Base-by-base conservation (phyloP, 2,113 vertebrate genomes). In the Archilochus colubris region DNA sequence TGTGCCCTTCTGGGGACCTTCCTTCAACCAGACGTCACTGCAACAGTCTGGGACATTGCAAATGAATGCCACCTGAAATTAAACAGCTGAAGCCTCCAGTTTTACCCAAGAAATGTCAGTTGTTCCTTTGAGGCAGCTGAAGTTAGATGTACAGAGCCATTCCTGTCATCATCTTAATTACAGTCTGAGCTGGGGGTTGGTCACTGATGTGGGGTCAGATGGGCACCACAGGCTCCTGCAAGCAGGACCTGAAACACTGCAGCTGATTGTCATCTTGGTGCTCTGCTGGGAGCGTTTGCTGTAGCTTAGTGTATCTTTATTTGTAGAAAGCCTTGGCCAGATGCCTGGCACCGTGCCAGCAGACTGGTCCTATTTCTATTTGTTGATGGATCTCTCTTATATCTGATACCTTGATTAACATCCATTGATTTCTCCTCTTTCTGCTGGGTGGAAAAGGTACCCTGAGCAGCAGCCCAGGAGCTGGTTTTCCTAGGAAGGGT, bases 381-480 rank as follows among this genome's bases (percentile, higher is more conserved):
- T 89, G 57, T 81, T 87, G 74, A 77, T 55, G 91, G 87, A 75
- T 68, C 61, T 69, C 69, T 72, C 50, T 79, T 40, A 53, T 51
- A 77, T 72, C 89, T 77, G 59, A 95, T 93, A 72, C 87, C 66
- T 80, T 74, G 44, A 96, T 82, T 86, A 96, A 75, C 15, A 7
- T 11, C 6, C 89, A 88, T 51, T 57, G 90, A 94, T 96, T 93
- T 86, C 86, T 86, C 80, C 90, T 54, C 38, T 94, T 81, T 81
- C 88, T 92, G 68, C 73, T 86, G 43, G 44, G 31, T 57, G 67
- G 48, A 55, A 94, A 63, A 77, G 51, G 53, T 50, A 19, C 89
- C 59, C 70, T 64, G 68, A 72, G 58, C 69, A 88, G 88, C 82
- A 95, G 63, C 86, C 67, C n/a, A 63, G 72, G 81, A 77, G 31